phyloP scores from a whole-genome alignment of 2,113 vertebrate species.

The Desmodus rotundus region DNA sequence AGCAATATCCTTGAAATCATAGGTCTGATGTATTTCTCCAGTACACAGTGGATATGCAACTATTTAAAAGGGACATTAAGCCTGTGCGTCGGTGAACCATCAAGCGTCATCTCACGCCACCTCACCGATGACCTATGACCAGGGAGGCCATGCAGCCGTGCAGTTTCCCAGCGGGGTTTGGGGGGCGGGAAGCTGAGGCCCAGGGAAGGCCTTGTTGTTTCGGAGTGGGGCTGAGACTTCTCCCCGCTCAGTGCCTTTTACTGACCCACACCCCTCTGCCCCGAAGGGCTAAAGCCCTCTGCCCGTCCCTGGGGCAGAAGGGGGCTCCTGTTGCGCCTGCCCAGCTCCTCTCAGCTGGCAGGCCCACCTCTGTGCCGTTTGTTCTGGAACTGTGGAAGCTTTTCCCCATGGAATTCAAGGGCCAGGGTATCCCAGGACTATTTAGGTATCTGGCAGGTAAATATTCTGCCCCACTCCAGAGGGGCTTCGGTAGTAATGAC shows the following conservation, averaged over 20 bases:
- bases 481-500: neutral
- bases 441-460: neutral
- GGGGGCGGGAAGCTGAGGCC: neutral
- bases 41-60: neutral
- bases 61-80: neutral
- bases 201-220: neutral
- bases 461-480: neutral
- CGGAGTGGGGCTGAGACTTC: too few relatives aligned
- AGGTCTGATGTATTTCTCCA: neutral
- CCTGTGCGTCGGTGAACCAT: neutral
- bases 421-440: neutral
- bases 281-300: neutral
- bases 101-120: neutral
- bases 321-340: fast-evolving
- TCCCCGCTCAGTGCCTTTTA: too few relatives aligned
- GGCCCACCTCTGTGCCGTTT: neutral
- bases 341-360: neutral
- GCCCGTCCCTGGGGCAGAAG: neutral
- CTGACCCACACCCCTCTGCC: fast-evolving
- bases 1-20: neutral
- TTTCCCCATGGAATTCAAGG: neutral
- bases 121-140: neutral
- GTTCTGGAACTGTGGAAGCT: neutral
- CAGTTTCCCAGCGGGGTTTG: neutral
- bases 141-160: fast-evolving